A percentile compares a stretch with the other conserved stretches of the same genome.
phyloP scores from a whole-genome alignment of 2,797 vertebrate genomes.

The Hemibagrus guttatus region DNA sequence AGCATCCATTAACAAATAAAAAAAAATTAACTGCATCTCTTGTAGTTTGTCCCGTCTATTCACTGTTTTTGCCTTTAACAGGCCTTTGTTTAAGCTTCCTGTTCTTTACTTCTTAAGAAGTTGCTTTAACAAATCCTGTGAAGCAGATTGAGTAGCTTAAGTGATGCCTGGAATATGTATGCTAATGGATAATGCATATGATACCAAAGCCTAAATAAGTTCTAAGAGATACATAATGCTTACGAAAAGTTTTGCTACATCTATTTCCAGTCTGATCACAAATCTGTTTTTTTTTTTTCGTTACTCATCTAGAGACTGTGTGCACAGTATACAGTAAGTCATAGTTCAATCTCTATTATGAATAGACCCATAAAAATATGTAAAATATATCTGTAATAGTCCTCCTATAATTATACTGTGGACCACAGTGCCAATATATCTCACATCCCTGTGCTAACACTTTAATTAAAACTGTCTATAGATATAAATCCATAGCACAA shows the following conservation, averaged over 20 bases:
- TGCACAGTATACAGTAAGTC: too few species aligned
- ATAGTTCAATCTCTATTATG: background rate
- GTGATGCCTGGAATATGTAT: background rate
- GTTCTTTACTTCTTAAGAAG: background rate
- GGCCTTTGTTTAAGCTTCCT: background rate
- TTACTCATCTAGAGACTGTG: background rate
- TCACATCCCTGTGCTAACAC: background rate
- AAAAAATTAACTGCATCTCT: too few species aligned
- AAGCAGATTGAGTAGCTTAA: background rate
- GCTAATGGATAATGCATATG: background rate
- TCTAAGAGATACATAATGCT: background rate
- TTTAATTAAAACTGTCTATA: slow-evolving; percentile 23
- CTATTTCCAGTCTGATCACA: too few species aligned
- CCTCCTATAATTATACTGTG: background rate
- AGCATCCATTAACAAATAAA: slow-evolving; percentile 19
- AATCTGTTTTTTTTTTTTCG: background rate
- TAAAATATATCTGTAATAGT: background rate
- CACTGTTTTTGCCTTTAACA: too few species aligned
- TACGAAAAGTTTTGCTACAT: background rate
- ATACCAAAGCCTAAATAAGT: background rate
- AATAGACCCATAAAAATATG: background rate
- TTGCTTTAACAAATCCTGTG: background rate
- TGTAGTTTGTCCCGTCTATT: too few species aligned
- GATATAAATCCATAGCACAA: slow-evolving; percentile 1
- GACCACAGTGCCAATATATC: background rate